Base-by-base conservation (phyloP, 2,113 vertebrate genomes). In the Epinephelus moara region DNA sequence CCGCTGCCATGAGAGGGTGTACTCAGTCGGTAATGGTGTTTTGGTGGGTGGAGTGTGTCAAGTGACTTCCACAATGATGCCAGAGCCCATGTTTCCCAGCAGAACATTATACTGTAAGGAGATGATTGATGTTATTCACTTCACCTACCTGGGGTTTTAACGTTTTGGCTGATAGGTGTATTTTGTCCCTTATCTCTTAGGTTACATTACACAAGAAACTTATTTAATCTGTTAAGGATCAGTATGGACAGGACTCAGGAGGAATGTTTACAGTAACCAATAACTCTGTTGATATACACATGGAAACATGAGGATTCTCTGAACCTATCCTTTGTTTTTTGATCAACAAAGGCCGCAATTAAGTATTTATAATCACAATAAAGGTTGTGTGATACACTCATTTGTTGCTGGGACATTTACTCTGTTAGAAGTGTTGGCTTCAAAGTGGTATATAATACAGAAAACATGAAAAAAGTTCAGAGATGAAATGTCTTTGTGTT, bases 391-490 rank as follows among this genome's bases (percentile, higher is more conserved):
- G 25, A n/a, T 42, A 37, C 15, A 40, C n/a, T 6, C n/a, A n/a
- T 12, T 40, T 37, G 23, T 47, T 21, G 40, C 2, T 4, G 9
- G 42, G 27, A 68, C 10, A 2, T 68, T 15, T 47, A 14, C 11
- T 72, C 33, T 61, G 37, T 79, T 62, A 6, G 55, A 61, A 21
- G 15, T 19, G 40, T 68, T 76, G 68, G 10, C 7, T 40, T 49
- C 25, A 23, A 73, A 9, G 33, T n/a, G 40, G 25, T 47, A 18
- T 25, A 52, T 30, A 40, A 68, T 52, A 10, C 45, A 55, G 33
- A 68, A 71, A 78, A 57, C 30, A 55, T 61, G 14, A 84, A 45
- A 79, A 72, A 25, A 33, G 6, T 21, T 60, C 37, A 60, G 57
- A 33, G 19, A 55, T 47, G 10, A 49, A 40, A 79, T 10, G 45